Evolutionary conservation across 1,140 invertebrate species (phyloP).

Genomic region (Nasonia giraulti): DNA sequence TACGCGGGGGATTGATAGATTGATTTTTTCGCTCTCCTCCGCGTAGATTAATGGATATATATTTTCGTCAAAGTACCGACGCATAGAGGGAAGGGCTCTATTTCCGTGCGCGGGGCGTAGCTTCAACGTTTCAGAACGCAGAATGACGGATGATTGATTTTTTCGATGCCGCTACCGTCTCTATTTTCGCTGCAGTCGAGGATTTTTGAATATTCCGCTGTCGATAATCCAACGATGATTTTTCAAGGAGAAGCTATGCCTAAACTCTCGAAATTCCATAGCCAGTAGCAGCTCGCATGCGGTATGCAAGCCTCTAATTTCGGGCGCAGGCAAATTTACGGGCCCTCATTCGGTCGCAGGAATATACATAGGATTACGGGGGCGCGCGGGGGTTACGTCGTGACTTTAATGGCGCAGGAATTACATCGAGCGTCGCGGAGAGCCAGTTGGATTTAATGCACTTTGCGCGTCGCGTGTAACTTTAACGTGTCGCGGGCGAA

Average conservation of each 20-base stretch:
- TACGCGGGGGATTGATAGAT: too few species aligned
- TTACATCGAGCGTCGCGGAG: neutral
- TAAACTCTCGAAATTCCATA: too few species aligned
- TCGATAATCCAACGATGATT: neutral
- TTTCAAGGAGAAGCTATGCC: too few species aligned
- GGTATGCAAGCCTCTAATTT: too few species aligned
- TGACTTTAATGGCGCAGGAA: conserved; percentile 7
- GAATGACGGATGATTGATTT: too few species aligned
- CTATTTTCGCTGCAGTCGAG: neutral
- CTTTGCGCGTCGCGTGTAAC: conserved; percentile 24
- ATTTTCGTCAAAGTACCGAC: too few species aligned
- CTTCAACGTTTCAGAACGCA: neutral
- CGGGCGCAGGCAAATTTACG: too few species aligned
- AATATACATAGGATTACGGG: neutral
- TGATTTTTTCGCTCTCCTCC: too few species aligned
- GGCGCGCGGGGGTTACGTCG: neutral
- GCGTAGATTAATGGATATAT: too few species aligned
- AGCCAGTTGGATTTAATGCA: conserved; percentile 22
- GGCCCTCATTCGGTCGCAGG: neutral
- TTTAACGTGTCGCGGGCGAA: conserved; percentile 9
- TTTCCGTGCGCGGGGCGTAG: neutral
- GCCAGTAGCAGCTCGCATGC: too few species aligned
- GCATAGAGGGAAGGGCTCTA: too few species aligned
- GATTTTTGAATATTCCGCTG: neutral
- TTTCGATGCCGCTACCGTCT: neutral